A percentile compares a stretch with the other conserved stretches of the same genome.
These are phyloP conservation scores for Synanthedon tipuliformis DNA, from an alignment of 2,888 invertebrate genomes.

Conservation along the genomic window DNA sequence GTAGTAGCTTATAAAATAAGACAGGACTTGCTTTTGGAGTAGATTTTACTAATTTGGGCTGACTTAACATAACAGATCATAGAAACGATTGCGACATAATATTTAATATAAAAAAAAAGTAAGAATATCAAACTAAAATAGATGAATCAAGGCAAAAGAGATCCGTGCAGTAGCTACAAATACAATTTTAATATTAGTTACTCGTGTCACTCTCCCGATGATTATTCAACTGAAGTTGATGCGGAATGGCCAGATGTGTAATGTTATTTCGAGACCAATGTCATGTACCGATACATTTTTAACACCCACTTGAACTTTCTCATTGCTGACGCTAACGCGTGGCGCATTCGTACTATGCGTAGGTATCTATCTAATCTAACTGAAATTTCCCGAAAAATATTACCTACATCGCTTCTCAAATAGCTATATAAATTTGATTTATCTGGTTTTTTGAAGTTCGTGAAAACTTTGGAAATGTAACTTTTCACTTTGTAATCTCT, in stretches of 20 bases:
- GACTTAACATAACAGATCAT: no score
- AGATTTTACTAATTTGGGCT: no score
- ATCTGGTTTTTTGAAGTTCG: not conserved
- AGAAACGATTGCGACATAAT: no score
- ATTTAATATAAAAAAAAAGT: no score
- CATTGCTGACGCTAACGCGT: conserved; percentile 9
- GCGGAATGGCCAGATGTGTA: conserved; percentile 36
- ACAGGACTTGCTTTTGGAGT: no score
- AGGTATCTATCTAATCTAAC: not conserved
- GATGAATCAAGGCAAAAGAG: not conserved
- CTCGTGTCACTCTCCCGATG: no score
- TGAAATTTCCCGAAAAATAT: not conserved
- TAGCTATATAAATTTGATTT: not conserved
- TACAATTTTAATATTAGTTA: not conserved
- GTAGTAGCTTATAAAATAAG: no score
- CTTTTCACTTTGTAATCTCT: no score
- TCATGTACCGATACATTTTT: conserved; percentile 20
- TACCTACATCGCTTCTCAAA: not conserved
- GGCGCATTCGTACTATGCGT: conserved; percentile 6
- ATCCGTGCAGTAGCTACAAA: not conserved
- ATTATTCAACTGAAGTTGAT: conserved; percentile 13
- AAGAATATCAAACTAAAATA: no score
- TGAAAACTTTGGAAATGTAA: no score
- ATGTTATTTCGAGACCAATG: conserved; percentile 50
- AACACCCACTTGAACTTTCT: conserved; percentile 40